Base-by-base conservation (phyloP, 2,888 invertebrate species). In the Zaprionus bogoriensis region DNA sequence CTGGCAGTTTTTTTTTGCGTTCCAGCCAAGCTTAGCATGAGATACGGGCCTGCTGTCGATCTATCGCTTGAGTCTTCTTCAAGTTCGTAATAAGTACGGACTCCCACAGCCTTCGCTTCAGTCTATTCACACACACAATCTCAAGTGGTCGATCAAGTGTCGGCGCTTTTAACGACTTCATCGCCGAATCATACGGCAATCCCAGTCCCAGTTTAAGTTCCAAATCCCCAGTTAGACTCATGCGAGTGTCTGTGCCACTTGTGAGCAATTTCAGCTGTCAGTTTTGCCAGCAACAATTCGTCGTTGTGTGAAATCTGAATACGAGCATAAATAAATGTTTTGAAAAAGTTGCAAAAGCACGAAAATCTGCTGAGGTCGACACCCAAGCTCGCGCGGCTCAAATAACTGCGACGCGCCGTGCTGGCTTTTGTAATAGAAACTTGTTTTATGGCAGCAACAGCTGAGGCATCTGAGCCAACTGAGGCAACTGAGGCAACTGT, bases 91-190 rank as follows among this genome's bases (percentile, higher is more conserved):
- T 36, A 20, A 47, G 32, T 28, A 41, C n/a, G n/a, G 25, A 54
- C 70, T 70, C 65, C 65, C 66, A 50, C 54, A 48, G 47, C 23
- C 25, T 25, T 10, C 22, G 30, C 46, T 27, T 28, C 3, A 42
- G n/a, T 23, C 58, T 54, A 48, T 30, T 52, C 58, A 64, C 32
- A 52, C 50, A 39, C 50, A 59, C 85, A 77, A 69, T 69, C 75
- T 77, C 73, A 65, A 82, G 81, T 75, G 81, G 67, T 78, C 81
- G 87, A 86, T n/a, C n/a, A n/a, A n/a, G n/a, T 77, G 81, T 73
- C 77, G 84, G 65, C 52, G 68, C 69, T 77, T 83, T 82, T 74
- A 81, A 81, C 80, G 74, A 77, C 80, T 83, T 86, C 67, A 81
- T 81, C 80, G 77, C 71, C 59, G 71, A 62, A 28, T 54, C 64